phyloP scores from a whole-genome alignment of 2,888 invertebrate genomes.

The Nomada ruficornis region DNA sequence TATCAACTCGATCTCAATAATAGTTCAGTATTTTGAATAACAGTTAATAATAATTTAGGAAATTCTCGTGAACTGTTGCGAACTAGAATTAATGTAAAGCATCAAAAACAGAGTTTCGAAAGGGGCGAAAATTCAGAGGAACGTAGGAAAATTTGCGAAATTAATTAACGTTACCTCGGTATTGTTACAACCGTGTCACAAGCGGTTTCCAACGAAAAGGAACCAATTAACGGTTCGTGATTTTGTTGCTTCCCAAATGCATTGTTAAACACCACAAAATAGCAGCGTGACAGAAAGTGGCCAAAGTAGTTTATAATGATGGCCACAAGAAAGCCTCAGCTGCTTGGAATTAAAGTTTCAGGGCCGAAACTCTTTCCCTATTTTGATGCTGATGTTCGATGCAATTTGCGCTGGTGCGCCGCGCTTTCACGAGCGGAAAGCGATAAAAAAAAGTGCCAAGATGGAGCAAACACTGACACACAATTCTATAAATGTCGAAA shows the following conservation, averaged over 20 bases:
- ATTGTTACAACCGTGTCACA: neutral
- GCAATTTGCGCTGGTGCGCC: slow-evolving; percentile 20
- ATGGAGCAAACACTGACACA: neutral
- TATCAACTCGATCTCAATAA: too few relatives aligned
- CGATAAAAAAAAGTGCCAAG: slow-evolving; percentile 12
- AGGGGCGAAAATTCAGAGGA: neutral
- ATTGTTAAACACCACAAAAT: neutral
- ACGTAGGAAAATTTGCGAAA: neutral
- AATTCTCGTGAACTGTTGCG: neutral
- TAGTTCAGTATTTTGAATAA: too few relatives aligned
- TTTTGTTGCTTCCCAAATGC: slow-evolving; percentile 14
- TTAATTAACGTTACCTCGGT: neutral
- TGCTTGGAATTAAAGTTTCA: slow-evolving; percentile 34
- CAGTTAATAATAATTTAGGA: too few relatives aligned
- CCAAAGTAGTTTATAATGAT: slow-evolving; percentile 40
- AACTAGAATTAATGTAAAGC: neutral
- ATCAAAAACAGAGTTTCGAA: neutral
- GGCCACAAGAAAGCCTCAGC: slow-evolving; percentile 24
- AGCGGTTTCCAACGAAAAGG: neutral
- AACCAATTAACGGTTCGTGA: neutral
- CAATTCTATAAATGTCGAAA: neutral
- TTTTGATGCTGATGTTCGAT: slow-evolving; percentile 28
- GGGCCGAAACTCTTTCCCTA: slow-evolving; percentile 15
- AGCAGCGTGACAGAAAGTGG: slow-evolving; percentile 10
- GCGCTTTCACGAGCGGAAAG: neutral